Base-by-base conservation (phyloP, 1,140 invertebrate species). In the Diprion similis region DNA sequence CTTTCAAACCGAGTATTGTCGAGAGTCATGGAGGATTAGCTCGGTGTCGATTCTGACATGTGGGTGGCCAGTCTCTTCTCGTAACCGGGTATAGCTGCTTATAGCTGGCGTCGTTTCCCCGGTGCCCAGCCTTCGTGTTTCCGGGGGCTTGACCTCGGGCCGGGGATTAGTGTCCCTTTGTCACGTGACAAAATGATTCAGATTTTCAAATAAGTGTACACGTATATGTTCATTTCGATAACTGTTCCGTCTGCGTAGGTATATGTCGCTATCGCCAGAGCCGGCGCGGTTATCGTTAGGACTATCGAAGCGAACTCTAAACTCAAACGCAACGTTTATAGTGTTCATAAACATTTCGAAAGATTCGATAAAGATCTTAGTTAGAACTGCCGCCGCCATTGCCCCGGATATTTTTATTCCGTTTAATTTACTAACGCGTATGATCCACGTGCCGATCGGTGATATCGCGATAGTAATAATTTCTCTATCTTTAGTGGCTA, bases 281-380 rank as follows among this genome's bases (percentile, higher is more conserved):
- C 24, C 24, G 2, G 24, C 8, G 51, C 51, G 51, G 51, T 59
- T 59, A 59, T 59, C 51, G 51, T 59, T 17, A 9, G 11, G n/a
- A 17, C 51, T 59, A 59, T 59, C 51, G 51, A 59, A 59, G 51
- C 7, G 11, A 17, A 59, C 51, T 13, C 51, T 59, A 17, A 59
- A 59, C 9, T 59, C 51, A 59, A 59, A 59, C 51, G 51, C 51
- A 17, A 59, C 51, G 51, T 59, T 59, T 59, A 37, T 37, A 59
- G 51, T 17, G 51, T 59, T 59, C 51, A 59, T 59, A 59, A 59
- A 59, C 51, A 59, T 59, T 59, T 59, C 51, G 51, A 59, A 59
- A 59, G 11, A 59, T 59, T 59, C n/a, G 51, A 59, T 59, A 59
- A 59, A 9, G 9, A 59, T 59, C 51, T 17, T 37, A 37, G 24